phyloP scores from a whole-genome alignment of 2,113 vertebrate species.

The Pogonocichla stellata region DNA sequence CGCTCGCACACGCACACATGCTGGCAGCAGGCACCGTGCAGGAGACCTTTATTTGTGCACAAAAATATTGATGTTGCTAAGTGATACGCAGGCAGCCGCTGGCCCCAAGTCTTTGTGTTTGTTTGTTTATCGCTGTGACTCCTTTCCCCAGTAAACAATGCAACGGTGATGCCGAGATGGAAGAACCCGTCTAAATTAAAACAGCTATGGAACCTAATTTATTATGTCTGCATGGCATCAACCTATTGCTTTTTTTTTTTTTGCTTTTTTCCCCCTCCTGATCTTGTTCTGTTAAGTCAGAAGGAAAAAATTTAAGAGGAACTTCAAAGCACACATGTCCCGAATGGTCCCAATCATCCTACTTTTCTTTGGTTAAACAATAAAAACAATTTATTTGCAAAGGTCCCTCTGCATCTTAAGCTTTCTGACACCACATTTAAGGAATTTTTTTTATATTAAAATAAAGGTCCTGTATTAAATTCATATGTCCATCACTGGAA shows the following conservation, averaged over 20 bases:
- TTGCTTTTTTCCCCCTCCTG: not conserved
- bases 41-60: slow-evolving; percentile 72
- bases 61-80: slow-evolving; percentile 81
- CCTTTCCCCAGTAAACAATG: slow-evolving; percentile 57
- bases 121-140: slow-evolving; percentile 62
- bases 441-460: not conserved
- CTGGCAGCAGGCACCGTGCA: slow-evolving; percentile 2
- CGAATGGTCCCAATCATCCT: not conserved
- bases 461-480: not conserved
- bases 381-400: not conserved
- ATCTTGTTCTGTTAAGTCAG: not conserved
- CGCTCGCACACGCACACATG: not conserved
- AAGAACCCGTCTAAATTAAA: slow-evolving; percentile 38
- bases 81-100: slow-evolving; percentile 44
- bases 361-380: not conserved
- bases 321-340: not conserved
- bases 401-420: not conserved
- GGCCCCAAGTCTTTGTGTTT: slow-evolving; percentile 55
- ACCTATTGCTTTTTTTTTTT: not conserved
- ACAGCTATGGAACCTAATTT: slow-evolving; percentile 14
- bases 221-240: slow-evolving; percentile 38
- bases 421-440: not conserved
- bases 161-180: slow-evolving; percentile 17
- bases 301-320: slow-evolving; percentile 21
- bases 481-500: not conserved